Evolutionary conservation across 2,113 vertebrate genomes (phyloP).

Genomic region (Phaethon lepturus): DNA sequence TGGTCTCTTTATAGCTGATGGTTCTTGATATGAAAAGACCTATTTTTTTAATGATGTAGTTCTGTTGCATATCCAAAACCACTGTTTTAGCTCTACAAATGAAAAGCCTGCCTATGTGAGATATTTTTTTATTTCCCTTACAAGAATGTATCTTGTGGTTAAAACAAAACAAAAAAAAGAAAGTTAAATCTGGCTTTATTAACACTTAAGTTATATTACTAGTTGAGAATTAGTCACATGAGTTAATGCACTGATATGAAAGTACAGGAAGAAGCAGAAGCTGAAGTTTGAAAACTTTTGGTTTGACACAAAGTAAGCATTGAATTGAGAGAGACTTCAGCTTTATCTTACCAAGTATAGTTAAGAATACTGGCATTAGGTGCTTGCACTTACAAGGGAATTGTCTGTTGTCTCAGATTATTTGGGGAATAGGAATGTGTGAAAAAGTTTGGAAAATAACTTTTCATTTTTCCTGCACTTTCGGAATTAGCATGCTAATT

Average conservation of each 20-base stretch:
- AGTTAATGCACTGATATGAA: background rate
- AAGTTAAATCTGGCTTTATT: background rate
- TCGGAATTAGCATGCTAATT: background rate
- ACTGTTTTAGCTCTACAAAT: background rate
- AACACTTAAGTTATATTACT: background rate
- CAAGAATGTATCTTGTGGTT: background rate
- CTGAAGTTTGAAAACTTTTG: background rate
- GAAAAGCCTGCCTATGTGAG: background rate
- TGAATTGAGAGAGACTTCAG: background rate
- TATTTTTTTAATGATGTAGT: slow-evolving; percentile 9
- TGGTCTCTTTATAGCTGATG: background rate
- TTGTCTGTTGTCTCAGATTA: background rate
- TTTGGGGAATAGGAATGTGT: background rate
- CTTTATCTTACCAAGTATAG: background rate
- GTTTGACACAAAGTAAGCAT: background rate
- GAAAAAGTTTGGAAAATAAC: background rate
- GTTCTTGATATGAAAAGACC: background rate
- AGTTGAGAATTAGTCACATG: background rate
- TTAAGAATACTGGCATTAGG: background rate
- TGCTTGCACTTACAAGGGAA: background rate
- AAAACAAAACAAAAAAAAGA: background rate
- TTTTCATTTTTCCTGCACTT: background rate
- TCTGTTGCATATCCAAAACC: background rate
- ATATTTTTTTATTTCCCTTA: background rate
- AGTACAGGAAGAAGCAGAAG: background rate